Conservation (phyloP, 2,113 vertebrate species). For the Paramormyrops kingsleyae region DNA sequence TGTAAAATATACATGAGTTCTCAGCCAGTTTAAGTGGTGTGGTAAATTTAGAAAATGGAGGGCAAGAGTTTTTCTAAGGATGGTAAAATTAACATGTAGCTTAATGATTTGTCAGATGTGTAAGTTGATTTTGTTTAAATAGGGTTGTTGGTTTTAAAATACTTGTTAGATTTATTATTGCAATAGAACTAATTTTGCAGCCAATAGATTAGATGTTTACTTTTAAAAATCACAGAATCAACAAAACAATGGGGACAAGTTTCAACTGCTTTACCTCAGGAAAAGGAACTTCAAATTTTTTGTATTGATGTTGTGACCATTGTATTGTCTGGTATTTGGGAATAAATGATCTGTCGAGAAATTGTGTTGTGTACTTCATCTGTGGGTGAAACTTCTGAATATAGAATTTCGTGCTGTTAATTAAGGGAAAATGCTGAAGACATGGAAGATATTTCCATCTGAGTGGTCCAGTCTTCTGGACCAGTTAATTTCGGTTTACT, state of each 20-base stretch:
- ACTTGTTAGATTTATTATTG: background rate
- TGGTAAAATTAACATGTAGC: background rate
- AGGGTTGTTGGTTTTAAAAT: background rate
- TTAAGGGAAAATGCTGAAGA: background rate
- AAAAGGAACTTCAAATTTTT: background rate
- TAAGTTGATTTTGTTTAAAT: background rate
- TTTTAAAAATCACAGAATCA: background rate
- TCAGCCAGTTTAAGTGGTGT: background rate
- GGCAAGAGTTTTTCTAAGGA: background rate
- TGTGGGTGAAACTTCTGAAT: background rate
- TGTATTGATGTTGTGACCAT: background rate
- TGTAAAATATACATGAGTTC: background rate
- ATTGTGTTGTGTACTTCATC: background rate
- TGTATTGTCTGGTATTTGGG: background rate
- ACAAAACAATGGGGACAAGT: constrained; percentile 1
- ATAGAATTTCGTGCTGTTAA: background rate
- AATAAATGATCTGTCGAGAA: constrained; percentile 6
- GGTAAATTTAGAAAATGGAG: background rate
- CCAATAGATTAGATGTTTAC: background rate
- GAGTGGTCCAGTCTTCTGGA: background rate
- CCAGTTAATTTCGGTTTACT: background rate
- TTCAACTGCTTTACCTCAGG: background rate
- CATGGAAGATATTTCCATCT: constrained; percentile 21
- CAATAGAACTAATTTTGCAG: background rate
- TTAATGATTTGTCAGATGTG: background rate